phyloP scores from a whole-genome alignment of 1,140 invertebrate species.

The Heliconius hermathena region DNA sequence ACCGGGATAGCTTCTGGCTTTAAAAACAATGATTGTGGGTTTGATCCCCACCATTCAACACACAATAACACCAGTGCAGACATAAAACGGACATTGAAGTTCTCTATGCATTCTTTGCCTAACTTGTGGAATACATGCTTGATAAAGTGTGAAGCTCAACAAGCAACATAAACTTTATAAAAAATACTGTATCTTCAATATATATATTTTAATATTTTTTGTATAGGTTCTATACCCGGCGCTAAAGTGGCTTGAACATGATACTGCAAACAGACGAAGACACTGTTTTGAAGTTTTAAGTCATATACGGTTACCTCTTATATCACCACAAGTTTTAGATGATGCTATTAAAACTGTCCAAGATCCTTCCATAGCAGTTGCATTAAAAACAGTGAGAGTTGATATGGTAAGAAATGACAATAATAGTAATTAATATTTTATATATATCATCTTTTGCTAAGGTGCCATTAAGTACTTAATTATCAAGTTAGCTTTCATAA shows the following conservation, averaged over 20 bases:
- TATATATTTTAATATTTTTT: neutral
- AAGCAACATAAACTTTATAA: neutral
- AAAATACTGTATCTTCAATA: neutral
- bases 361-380: constrained; percentile 91
- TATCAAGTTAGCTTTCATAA: too few relatives aligned
- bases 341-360: constrained; percentile 90
- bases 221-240: constrained; percentile 93
- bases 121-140: too few relatives aligned
- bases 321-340: constrained; percentile 91
- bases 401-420: constrained; percentile 85
- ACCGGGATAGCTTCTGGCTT: too few relatives aligned
- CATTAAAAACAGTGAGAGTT: constrained; percentile 90
- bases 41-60: too few relatives aligned
- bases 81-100: too few relatives aligned
- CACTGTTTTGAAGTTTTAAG: constrained; percentile 94
- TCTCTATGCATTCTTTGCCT: too few relatives aligned
- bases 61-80: too few relatives aligned
- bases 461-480: too few relatives aligned
- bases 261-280: constrained; percentile 89
- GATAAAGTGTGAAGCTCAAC: neutral
- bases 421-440: neutral
- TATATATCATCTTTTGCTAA: too few relatives aligned
- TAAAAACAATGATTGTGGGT: too few relatives aligned
- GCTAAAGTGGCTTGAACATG: constrained; percentile 94
- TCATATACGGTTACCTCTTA: constrained; percentile 92